A percentile compares a stretch with the other conserved stretches of the same genome.
phyloP scores from a whole-genome alignment of 2,888 invertebrate genomes.

The Gortyna flavago region DNA sequence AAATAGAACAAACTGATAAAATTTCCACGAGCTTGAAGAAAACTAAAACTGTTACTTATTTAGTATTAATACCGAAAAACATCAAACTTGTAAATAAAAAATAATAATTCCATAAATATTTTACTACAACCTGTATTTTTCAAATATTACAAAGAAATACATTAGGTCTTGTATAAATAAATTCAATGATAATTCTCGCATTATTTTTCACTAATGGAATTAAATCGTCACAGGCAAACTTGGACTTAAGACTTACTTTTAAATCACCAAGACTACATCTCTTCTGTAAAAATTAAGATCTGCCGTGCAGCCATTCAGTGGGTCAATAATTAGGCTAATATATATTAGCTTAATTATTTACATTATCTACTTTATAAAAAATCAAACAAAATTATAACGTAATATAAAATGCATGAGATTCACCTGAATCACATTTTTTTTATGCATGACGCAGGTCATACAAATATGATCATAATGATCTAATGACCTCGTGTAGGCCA shows the following conservation, averaged over 20 bases:
- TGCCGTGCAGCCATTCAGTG: neutral
- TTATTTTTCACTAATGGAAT: neutral
- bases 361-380: neutral
- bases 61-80: neutral
- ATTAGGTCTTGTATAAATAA: no score
- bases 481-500: constrained; percentile 7
- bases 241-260: no score
- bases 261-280: no score
- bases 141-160: neutral
- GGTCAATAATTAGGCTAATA: neutral
- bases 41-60: neutral
- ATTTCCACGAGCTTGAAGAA: neutral
- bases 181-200: neutral
- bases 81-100: no score
- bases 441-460: neutral
- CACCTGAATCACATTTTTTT: neutral
- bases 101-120: no score
- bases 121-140: no score
- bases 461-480: constrained; percentile 7
- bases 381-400: neutral
- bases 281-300: no score
- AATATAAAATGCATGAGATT: neutral
- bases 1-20: neutral
- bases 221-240: neutral
- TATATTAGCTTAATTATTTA: neutral